Percentiles rank a stretch among this genome's conserved stretches.
phyloP scores from a whole-genome alignment of 2,797 vertebrate species.

The Borostomias antarcticus region DNA sequence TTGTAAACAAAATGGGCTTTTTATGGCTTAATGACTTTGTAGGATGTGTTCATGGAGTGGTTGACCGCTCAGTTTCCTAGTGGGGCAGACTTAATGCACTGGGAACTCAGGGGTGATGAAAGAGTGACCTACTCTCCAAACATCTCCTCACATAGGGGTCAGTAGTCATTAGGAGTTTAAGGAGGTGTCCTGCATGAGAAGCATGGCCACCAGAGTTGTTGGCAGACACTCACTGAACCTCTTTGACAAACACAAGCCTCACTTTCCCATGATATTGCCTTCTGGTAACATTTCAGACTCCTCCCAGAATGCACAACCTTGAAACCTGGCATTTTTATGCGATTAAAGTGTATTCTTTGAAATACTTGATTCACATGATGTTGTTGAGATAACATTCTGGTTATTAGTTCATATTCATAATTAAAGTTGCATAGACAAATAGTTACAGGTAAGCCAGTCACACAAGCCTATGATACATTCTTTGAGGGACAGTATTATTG shows the following conservation, averaged over 20 bases:
- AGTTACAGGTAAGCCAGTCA: no score
- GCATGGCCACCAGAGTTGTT: slow-evolving; percentile 83
- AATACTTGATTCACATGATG: no score
- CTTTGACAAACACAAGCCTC: slow-evolving; percentile 64
- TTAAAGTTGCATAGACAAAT: no score
- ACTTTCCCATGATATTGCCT: not conserved
- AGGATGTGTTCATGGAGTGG: slow-evolving; percentile 61
- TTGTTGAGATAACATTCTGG: no score
- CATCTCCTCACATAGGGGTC: slow-evolving; percentile 79
- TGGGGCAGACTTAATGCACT: slow-evolving; percentile 74
- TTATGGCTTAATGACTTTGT: slow-evolving; percentile 48
- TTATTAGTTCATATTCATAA: no score
- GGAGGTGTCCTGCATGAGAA: slow-evolving; percentile 75
- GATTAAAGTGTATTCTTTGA: no score
- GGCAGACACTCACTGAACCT: slow-evolving; percentile 64
- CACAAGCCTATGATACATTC: no score
- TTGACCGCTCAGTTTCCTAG: slow-evolving; percentile 74
- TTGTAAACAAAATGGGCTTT: slow-evolving; percentile 50
- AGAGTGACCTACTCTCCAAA: slow-evolving; percentile 79
- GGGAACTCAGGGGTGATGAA: slow-evolving; percentile 75
- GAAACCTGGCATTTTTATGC: no score
- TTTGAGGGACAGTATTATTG: slow-evolving; percentile 23
- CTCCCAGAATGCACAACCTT: not conserved
- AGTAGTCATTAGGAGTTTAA: slow-evolving; percentile 81
- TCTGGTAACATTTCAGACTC: not conserved